phyloP scores from a whole-genome alignment of 2,888 invertebrate species.

The Coenonympha glycerion region DNA sequence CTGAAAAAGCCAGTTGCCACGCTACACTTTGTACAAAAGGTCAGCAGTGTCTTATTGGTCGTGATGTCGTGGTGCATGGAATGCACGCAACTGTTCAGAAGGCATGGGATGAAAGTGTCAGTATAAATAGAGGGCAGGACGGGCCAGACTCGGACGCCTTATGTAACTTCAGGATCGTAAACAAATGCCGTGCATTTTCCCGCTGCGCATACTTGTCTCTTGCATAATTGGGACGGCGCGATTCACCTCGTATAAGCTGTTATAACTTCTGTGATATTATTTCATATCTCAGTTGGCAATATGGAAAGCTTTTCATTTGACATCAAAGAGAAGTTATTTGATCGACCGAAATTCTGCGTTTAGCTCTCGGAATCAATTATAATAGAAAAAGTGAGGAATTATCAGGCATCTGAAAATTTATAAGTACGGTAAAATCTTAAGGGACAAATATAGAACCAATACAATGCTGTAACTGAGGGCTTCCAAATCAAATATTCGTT shows the following conservation, averaged over 20 bases:
- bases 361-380: too few species aligned
- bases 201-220: slow-evolving; percentile 38
- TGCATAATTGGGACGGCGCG: slow-evolving; percentile 38
- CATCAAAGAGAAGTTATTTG: not conserved
- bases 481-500: too few species aligned
- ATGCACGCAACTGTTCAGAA: not conserved
- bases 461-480: too few species aligned
- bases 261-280: not conserved
- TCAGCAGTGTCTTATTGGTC: not conserved
- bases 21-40: too few species aligned
- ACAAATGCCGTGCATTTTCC: slow-evolving; percentile 46
- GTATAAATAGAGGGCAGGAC: slow-evolving; percentile 62
- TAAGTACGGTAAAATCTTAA: too few species aligned
- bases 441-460: too few species aligned
- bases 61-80: too few species aligned
- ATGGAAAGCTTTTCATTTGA: not conserved
- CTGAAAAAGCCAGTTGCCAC: too few species aligned
- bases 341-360: too few species aligned
- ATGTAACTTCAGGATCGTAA: slow-evolving; percentile 63
- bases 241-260: slow-evolving; percentile 11
- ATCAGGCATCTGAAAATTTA: too few species aligned
- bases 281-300: not conserved
- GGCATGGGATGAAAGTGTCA: slow-evolving; percentile 56
- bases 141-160: slow-evolving; percentile 52
- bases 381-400: too few species aligned